These are phyloP conservation scores for Propsilocerus akamusi DNA, from an alignment of 1,140 invertebrate genomes.

Conservation along the genomic window DNA sequence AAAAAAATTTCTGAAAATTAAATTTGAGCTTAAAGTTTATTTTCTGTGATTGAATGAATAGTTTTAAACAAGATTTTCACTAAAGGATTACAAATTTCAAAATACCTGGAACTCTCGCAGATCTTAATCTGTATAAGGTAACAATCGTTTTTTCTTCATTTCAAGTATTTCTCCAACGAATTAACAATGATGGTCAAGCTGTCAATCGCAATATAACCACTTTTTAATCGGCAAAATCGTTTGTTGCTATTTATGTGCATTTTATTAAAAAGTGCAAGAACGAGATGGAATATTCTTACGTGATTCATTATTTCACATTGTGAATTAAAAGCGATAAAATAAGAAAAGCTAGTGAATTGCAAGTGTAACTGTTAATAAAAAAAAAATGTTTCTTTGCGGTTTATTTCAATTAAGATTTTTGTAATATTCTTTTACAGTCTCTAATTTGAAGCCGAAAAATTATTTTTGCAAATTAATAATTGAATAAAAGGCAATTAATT, in stretches of 20 bases:
- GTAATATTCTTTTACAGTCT: too few relatives aligned
- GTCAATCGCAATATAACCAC: conserved; percentile 1
- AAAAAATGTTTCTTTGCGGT: neutral
- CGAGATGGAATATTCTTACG: neutral
- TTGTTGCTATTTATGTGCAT: conserved; percentile 2
- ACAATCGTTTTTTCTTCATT: neutral
- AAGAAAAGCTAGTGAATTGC: neutral
- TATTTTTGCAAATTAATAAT: too few relatives aligned
- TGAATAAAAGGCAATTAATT: too few relatives aligned
- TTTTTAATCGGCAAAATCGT: neutral
- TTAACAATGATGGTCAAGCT: conserved; percentile 2
- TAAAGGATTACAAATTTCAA: neutral
- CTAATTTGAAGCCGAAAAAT: too few relatives aligned
- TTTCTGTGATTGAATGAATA: neutral
- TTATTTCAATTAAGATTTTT: too few relatives aligned
- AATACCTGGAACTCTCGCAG: neutral
- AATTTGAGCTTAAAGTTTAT: neutral
- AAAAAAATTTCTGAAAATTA: neutral
- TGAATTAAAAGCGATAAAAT: neutral
- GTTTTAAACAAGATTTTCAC: neutral
- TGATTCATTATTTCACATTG: neutral
- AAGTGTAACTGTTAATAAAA: neutral
- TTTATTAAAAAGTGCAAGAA: neutral
- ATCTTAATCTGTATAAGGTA: neutral
- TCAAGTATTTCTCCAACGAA: too few relatives aligned